Base-by-base conservation (phyloP, 1,140 invertebrate genomes). In the Drosophila biarmipes region DNA sequence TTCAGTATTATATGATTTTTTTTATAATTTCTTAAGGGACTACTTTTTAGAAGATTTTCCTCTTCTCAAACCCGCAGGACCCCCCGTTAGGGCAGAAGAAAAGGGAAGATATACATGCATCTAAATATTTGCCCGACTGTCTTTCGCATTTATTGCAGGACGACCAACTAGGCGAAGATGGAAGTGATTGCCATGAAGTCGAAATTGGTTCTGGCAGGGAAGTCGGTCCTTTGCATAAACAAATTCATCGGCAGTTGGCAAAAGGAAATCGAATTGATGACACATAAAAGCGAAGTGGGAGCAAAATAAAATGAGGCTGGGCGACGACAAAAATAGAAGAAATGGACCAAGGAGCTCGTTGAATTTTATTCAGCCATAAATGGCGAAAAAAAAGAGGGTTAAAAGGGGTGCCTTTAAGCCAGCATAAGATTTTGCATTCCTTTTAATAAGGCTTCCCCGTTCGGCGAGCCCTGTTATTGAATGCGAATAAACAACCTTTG, bases 161-260 rank as follows among this genome's bases (percentile, higher is more conserved):
- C 55, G 21, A 73, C 37, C 64, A 45, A 51, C 64, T 53, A 67
- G 64, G 62, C 61, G 45, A 52, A 73, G 72, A 74, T 74, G 73
- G 57, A 56, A 64, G 62, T 67, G 72, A 74, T 74, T 73, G 72
- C 34, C 72, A 74, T 73, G 72, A 74, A 73, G 71, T 62, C 45
- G 17, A 74, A 73, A 49, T 54, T 55, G 71, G 45, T 38, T 49
- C 40, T 27, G 48, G 19, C 54, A 37, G 46, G 17, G n/a, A 31
- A 31, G 4, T 35, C 29, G 42, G 58, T 63, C 59, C 63, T 67
- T 67, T 67, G 77, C 77, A 74, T 80, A 69, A 61, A 52, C 79
- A 80, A 80, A 80, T 81, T 80, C 78, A 80, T 80, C 73, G 66
- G 56, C 46, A 15, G 34, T 8, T 27, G 54, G 38, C 31, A 49